Evolutionary conservation across 2,888 invertebrate genomes (phyloP).

Genomic region (Cryptus viduatorius): DNA sequence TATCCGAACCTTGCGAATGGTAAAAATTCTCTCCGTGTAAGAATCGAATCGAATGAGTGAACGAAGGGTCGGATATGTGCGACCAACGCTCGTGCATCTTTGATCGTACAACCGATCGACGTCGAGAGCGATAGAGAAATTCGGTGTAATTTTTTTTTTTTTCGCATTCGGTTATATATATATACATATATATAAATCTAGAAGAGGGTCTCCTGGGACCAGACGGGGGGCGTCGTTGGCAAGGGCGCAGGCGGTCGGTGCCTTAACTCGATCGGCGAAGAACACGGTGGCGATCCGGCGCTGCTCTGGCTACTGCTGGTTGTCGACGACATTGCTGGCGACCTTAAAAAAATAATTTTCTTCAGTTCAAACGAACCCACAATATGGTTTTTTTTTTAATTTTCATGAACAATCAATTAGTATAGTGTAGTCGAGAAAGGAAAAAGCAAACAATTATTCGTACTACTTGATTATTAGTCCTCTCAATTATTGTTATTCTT

Average conservation of each 20-base stretch:
- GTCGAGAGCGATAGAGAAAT: conserved; percentile 52
- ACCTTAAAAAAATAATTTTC: conserved; percentile 70
- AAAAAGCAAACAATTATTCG: background rate
- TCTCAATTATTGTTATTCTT: too few relatives aligned
- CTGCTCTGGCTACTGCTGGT: conserved; percentile 82
- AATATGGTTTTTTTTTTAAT: background rate
- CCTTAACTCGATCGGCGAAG: conserved; percentile 80
- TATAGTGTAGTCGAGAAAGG: background rate
- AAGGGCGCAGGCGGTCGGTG: conserved; percentile 80
- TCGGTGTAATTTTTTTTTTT: conserved; percentile 45
- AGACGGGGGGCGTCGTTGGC: conserved; percentile 82
- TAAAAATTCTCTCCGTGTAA: conserved; percentile 5
- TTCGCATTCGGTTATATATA: conserved; percentile 52
- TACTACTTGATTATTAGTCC: background rate
- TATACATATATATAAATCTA: conserved; percentile 83
- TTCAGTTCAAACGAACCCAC: background rate
- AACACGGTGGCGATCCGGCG: conserved; percentile 78
- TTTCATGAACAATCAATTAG: background rate
- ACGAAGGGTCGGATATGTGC: conserved; percentile 2
- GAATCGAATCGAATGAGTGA: conserved; percentile 13
- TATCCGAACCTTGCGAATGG: background rate
- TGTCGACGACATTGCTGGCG: conserved; percentile 79
- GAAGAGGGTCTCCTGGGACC: conserved; percentile 93
- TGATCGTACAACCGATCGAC: conserved; percentile 58
- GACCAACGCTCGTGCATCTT: conserved; percentile 24